Evolutionary conservation across 2,113 vertebrate species (phyloP).

Genomic region (Vidua macroura): DNA sequence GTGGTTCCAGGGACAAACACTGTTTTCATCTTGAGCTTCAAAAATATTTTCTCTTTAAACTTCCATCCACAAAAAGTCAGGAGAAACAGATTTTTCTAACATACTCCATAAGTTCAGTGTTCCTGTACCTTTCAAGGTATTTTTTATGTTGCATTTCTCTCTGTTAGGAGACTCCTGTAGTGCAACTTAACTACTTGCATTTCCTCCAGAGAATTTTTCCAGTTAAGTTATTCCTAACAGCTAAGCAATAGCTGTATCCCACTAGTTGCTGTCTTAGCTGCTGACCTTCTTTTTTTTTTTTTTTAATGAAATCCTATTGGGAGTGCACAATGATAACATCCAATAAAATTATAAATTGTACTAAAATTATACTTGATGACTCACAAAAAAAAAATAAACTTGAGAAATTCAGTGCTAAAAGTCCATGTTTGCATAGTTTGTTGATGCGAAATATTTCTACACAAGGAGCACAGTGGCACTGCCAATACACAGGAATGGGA

Average conservation of each 20-base stretch:
- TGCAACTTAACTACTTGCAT: neutral
- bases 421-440: neutral
- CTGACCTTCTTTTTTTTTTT: neutral
- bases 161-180: neutral
- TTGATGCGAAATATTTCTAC: neutral
- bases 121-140: neutral
- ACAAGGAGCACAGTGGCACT: neutral
- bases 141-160: neutral
- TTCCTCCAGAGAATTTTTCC: neutral
- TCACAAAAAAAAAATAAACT: neutral
- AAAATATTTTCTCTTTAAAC: conserved; percentile 1
- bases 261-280: neutral
- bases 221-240: neutral
- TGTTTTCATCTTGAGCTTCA: neutral
- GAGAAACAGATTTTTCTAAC: neutral
- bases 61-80: neutral
- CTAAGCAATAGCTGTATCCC: neutral
- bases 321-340: neutral
- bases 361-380: neutral
- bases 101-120: neutral
- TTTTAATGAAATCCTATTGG: neutral
- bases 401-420: neutral
- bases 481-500: neutral
- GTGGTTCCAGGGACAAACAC: neutral
- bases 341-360: neutral